Evolutionary conservation across 2,888 invertebrate genomes (phyloP), one percentile per base, ranked within the genome.

Genomic region (Parascotia fuliginaria): DNA sequence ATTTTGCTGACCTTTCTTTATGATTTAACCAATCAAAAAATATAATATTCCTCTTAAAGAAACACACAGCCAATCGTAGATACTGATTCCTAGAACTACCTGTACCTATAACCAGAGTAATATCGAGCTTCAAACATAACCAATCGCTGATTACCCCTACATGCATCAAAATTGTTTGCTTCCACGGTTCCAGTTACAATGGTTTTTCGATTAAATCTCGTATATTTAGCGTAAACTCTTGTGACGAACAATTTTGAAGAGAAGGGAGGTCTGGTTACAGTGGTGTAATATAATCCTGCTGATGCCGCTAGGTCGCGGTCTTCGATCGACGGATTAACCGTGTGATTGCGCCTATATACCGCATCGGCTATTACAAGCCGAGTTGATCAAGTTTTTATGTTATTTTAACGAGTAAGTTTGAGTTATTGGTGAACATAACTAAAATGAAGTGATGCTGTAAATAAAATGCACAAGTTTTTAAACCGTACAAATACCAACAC

Each of bases 301-400:
- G 38, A 34, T 42, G 45, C 38, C 22, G 34, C 22, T 47, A 48
- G 38, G 47, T 49, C 44, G 46, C 36, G 49, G 43, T 14, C 7
- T 16, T 57, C 51, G 52, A 51, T 50, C 33, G 42, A 42, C 31
- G 34, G 55, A 65, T 49, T 53, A 49, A 45, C 34, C 50, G 50
- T 14, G 45, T 51, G 44, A 53, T 56, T 56, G 56, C 49, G 16
- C 31, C 29, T 36, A 33, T 33, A 37, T 50, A 43, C 37, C 16
- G 22, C 27, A 40, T 19, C 38, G 46, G 31, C 29, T 39, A 44
- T 43, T 46, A 22, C 40, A 42, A n/a, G 22, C 39, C 3, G 31
- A 19, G 1, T 36, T 32, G 15, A 43, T 36, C 15, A 39, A n/a
- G 11, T 38, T 48, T 24, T 42, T 36, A 15, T 31, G 5, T 32